Conservation (phyloP, 2,888 invertebrate genomes). For the Amiota communis region DNA sequence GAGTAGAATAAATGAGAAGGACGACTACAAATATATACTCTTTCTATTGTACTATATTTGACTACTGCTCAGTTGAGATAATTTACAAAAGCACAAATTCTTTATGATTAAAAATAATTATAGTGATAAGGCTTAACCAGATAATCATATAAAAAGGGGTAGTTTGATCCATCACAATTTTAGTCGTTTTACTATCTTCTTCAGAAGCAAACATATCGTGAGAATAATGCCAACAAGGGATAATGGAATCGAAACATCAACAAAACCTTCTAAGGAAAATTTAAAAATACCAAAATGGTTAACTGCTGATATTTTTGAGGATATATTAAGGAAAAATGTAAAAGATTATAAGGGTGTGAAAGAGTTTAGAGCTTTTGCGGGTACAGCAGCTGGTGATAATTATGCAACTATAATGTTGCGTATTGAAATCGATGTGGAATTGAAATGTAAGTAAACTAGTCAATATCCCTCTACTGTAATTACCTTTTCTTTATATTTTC, state of each 20-base stretch:
- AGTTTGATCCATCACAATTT: no score
- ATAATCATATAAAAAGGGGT: no score
- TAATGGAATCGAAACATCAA: background rate
- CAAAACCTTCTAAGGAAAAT: background rate
- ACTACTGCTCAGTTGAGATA: no score
- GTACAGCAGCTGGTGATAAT: constrained; percentile 64
- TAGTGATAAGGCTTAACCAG: no score
- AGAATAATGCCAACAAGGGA: background rate
- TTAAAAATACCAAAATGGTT: constrained; percentile 47
- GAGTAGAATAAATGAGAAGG: no score
- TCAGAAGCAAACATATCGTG: background rate
- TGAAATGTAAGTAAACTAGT: constrained; percentile 50
- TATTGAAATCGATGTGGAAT: constrained; percentile 54
- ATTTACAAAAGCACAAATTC: no score
- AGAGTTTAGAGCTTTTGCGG: constrained; percentile 48
- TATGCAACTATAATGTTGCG: constrained; percentile 67
- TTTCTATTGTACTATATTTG: no score
- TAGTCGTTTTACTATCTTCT: no score
- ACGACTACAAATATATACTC: no score
- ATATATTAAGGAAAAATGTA: constrained; percentile 42
- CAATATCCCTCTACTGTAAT: background rate
- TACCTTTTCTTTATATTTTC: background rate
- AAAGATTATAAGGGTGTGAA: constrained; percentile 40
- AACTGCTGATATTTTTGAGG: constrained; percentile 44
- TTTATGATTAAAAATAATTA: no score